Base-by-base conservation (phyloP, 1,140 invertebrate species). In the Heliconius nattereri region DNA sequence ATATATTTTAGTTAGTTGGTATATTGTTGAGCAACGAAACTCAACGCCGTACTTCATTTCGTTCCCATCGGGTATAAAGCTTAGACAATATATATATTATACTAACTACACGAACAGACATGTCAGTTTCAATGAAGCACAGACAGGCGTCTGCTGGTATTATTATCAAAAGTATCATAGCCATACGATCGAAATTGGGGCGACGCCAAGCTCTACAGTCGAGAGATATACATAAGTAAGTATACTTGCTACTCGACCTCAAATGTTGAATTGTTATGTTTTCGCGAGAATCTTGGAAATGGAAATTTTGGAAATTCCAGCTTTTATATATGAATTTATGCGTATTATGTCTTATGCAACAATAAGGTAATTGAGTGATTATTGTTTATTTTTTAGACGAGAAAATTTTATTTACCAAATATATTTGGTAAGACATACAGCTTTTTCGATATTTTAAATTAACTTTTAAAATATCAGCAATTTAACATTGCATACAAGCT, bases 131-230 rank as follows among this genome's bases (percentile, higher is more conserved):
- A 57, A 57, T 23, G 54, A 57, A 57, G 54, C 23, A 57, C 54
- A 57, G 54, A 57, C 20, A 57, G 54, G 74, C n/a, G 52, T n/a
- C 74, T 76, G 57, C 60, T 37, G 74, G 74, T 37, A 40, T 60
- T 75, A 75, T 76, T 76, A 76, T 76, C 60, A 76, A 76, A 76
- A 66, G 37, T 54, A 76, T 76, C 57, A 76, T 76, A 57, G n/a
- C 54, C 60, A 76, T 66, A 76, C 35, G 26, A 76, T 76, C 74
- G 57, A 76, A 76, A 66, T 76, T 76, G 74, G 74, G 74, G 57
- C 74, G 54, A 45, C 20, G 74, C 74, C 74, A 76, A 60, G 9
- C 35, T 26, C 72, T 57, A 75, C 32, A 73, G 72, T 73, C 45
- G 16, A 49, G 72, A 73, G 72, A 73, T 73, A 73, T 73, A 45